A percentile compares a stretch with the other conserved stretches of the same genome.
Conservation (phyloP, 2,113 vertebrate genomes). For the Pagrus major region DNA sequence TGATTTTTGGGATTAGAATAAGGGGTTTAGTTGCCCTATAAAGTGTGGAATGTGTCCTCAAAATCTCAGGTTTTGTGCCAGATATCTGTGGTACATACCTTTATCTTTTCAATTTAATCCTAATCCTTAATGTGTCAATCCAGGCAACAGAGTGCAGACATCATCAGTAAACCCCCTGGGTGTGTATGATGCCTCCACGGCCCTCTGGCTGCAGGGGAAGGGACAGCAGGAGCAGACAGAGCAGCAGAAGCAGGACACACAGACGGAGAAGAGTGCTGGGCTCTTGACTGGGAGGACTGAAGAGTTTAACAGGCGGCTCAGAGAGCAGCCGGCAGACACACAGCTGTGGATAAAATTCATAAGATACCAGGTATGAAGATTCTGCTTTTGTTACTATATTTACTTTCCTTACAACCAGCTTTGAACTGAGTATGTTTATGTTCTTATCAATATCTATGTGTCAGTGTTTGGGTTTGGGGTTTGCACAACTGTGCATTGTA, state of each 20-base stretch:
- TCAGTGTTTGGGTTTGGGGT: background rate
- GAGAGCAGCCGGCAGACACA: constrained; percentile 90
- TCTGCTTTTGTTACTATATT: background rate
- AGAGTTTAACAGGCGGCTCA: constrained; percentile 91
- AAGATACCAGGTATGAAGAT: constrained; percentile 88
- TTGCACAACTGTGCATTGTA: background rate
- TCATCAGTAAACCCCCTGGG: constrained; percentile 90
- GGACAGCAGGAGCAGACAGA: constrained; percentile 75
- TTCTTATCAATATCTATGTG: background rate
- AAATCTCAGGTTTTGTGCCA: background rate
- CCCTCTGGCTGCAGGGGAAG: constrained; percentile 92
- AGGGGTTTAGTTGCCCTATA: background rate
- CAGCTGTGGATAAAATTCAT: constrained; percentile 93
- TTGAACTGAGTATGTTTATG: background rate
- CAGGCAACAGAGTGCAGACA: constrained; percentile 51
- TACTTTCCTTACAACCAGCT: background rate
- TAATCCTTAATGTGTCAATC: constrained; percentile 75
- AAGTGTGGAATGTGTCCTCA: background rate
- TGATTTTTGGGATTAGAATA: background rate
- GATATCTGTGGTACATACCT: background rate
- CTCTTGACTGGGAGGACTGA: constrained; percentile 86
- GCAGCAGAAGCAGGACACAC: constrained; percentile 51
- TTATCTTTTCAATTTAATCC: background rate
- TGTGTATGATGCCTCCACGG: constrained; percentile 91
- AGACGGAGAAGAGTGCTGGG: constrained; percentile 31